These are phyloP conservation scores for Eupeodes luniger DNA, from an alignment of 2,888 invertebrate species.

Conservation along the genomic window DNA sequence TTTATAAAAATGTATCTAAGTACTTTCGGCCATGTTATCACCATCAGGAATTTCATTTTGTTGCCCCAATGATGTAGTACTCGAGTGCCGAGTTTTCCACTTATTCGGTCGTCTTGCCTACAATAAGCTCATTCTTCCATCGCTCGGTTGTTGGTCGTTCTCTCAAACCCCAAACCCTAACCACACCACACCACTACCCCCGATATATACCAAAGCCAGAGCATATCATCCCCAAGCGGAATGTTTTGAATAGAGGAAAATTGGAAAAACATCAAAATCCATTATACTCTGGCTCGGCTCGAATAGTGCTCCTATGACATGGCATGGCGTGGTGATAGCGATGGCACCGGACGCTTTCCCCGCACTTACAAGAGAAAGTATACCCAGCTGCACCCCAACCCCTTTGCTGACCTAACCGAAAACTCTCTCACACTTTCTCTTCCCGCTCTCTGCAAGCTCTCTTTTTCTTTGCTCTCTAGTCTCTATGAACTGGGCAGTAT, in stretches of 20 bases:
- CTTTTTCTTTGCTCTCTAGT: neutral
- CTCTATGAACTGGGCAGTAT: conserved; percentile 6
- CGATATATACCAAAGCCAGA: neutral
- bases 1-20: conserved; percentile 58
- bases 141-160: neutral
- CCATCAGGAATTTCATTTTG: conserved; percentile 61
- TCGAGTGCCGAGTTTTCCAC: conserved; percentile 72
- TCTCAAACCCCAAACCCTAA: no score
- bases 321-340: neutral
- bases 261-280: conserved; percentile 76
- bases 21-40: conserved; percentile 71
- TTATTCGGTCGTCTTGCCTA: conserved; percentile 66
- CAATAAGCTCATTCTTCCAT: conserved; percentile 38
- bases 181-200: no score
- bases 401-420: neutral
- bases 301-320: conserved; percentile 17
- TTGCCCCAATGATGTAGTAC: conserved; percentile 60
- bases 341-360: conserved; percentile 19
- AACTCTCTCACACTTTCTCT: conserved; percentile 24
- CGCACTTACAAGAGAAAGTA: conserved; percentile 20
- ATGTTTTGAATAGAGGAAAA: conserved; percentile 51
- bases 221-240: conserved; percentile 13
- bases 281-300: conserved; percentile 52
- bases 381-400: neutral
- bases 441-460: neutral